These are phyloP conservation scores for Clarias laeviceps DNA, from an alignment of 2,797 vertebrate genomes.

Conservation along the genomic window DNA sequence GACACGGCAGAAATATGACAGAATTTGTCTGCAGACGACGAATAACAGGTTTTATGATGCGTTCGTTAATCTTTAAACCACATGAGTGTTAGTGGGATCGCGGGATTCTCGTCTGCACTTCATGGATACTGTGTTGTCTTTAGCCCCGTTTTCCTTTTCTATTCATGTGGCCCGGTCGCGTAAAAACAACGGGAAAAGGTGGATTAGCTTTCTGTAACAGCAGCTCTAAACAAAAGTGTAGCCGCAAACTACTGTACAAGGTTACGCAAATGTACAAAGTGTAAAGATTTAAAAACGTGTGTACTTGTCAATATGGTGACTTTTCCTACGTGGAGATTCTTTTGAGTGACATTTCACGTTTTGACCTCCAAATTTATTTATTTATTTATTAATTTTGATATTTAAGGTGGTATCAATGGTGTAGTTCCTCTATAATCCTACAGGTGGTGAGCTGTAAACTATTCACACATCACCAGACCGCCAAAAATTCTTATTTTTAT, in stretches of 20 bases:
- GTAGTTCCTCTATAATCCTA: no score
- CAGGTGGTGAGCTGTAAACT: no score
- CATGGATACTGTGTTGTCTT: conserved; percentile 62
- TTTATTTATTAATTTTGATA: no score
- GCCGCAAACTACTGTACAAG: not conserved
- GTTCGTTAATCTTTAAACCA: conserved; percentile 78
- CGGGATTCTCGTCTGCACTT: conserved; percentile 68
- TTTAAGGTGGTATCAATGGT: no score
- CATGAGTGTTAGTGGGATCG: conserved; percentile 65
- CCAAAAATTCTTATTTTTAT: no score
- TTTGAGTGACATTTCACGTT: no score
- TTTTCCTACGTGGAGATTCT: no score
- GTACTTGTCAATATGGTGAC: no score
- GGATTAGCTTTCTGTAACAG: not conserved
- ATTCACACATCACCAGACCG: no score
- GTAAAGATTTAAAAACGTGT: no score
- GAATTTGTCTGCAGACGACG: conserved; percentile 69
- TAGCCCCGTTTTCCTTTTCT: not conserved
- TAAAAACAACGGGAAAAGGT: not conserved
- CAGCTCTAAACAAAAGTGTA: not conserved
- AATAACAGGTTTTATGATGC: conserved; percentile 82
- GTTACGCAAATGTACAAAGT: no score
- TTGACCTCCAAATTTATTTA: no score
- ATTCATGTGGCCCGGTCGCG: not conserved
- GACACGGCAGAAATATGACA: conserved; percentile 51